phyloP scores from a whole-genome alignment of 2,888 invertebrate species.

The Adelognathus sp. region DNA sequence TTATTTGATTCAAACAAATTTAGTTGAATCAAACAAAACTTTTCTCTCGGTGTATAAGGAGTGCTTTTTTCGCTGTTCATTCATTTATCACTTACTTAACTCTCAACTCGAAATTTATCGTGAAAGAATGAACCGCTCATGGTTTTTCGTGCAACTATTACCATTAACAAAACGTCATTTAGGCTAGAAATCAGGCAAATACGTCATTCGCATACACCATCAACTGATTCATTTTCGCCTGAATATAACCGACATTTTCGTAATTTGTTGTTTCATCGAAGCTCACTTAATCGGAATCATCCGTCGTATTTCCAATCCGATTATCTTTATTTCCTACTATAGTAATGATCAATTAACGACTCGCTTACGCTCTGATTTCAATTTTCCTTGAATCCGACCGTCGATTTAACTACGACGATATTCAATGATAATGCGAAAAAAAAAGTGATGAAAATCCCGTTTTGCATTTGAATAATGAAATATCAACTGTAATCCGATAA shows the following conservation, averaged over 20 bases:
- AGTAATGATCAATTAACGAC: not conserved
- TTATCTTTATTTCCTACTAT: not conserved
- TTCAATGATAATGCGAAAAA: not conserved
- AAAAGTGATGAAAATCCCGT: not conserved
- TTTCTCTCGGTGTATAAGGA: too few species aligned
- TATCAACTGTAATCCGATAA: slow-evolving; percentile 35
- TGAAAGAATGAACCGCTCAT: too few species aligned
- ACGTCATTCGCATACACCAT: not conserved
- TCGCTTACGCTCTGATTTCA: not conserved
- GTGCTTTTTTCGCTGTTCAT: too few species aligned
- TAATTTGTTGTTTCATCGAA: not conserved
- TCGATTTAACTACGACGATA: not conserved
- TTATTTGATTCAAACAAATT: too few species aligned
- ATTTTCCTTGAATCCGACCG: not conserved
- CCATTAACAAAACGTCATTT: too few species aligned
- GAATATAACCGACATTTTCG: not conserved
- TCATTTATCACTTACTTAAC: too few species aligned
- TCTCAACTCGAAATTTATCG: too few species aligned
- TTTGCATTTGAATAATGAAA: slow-evolving; percentile 31
- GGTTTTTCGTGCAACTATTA: too few species aligned
- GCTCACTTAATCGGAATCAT: not conserved
- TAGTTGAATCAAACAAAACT: too few species aligned
- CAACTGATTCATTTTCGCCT: not conserved
- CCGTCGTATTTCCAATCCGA: not conserved
- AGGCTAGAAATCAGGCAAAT: too few species aligned